phyloP scores from a whole-genome alignment of 1,140 invertebrate species.

The Branchinecta lynchi region DNA sequence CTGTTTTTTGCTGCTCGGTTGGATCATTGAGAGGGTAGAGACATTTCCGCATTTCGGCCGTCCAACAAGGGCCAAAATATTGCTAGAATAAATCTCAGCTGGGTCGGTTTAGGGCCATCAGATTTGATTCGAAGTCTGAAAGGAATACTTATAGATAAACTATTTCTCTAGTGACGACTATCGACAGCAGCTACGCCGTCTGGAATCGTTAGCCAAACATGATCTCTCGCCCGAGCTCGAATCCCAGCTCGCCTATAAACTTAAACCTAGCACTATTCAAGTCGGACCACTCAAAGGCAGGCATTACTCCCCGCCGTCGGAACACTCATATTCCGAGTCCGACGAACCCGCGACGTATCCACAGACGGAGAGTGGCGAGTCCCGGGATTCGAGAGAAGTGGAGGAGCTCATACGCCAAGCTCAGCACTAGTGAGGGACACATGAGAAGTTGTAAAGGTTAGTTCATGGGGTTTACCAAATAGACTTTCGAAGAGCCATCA shows the following conservation, averaged over 20 bases:
- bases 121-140: too few species aligned
- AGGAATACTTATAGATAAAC: too few species aligned
- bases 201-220: background rate
- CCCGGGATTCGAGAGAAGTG: background rate
- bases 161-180: background rate
- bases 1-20: too few species aligned
- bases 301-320: background rate
- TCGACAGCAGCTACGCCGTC: background rate
- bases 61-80: too few species aligned
- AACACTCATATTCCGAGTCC: background rate
- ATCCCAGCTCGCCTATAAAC: background rate
- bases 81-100: too few species aligned
- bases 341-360: background rate
- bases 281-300: background rate
- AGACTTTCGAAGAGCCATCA: too few species aligned
- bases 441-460: too few species aligned
- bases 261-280: background rate
- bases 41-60: too few species aligned
- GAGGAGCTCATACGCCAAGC: background rate
- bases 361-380: background rate
- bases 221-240: background rate
- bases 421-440: background rate
- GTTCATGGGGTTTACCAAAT: too few species aligned
- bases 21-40: too few species aligned
- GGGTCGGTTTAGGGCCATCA: too few species aligned